Conservation (phyloP, 2,888 invertebrate species). For the Amiota mariae region DNA sequence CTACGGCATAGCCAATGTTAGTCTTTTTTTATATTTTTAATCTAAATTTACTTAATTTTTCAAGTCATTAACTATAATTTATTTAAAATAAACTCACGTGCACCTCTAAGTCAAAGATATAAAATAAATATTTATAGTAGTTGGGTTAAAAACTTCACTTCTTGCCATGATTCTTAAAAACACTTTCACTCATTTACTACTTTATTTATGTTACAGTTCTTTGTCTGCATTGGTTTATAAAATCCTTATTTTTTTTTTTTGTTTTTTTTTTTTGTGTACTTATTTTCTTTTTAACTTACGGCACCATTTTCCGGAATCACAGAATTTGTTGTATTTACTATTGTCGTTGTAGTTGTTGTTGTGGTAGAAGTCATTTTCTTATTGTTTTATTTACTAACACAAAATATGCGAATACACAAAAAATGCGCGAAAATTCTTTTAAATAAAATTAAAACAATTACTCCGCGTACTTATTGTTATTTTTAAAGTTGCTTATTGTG, state of each 20-base stretch:
- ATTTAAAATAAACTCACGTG: too few species aligned
- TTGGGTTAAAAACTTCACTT: too few species aligned
- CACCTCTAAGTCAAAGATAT: too few species aligned
- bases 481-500: conserved; percentile 37
- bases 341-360: neutral
- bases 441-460: conserved; percentile 28
- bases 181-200: too few species aligned
- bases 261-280: neutral
- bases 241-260: neutral
- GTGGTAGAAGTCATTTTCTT: neutral
- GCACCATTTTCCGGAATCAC: conserved; percentile 43
- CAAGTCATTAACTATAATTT: too few species aligned
- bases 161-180: too few species aligned
- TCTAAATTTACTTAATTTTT: too few species aligned
- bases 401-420: neutral
- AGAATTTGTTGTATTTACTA: conserved; percentile 18
- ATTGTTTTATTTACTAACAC: neutral
- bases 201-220: too few species aligned
- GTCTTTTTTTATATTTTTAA: too few species aligned
- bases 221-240: too few species aligned
- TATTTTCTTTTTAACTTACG: conserved; percentile 50
- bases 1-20: too few species aligned
- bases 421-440: neutral
- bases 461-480: neutral
- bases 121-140: too few species aligned